Base-by-base conservation (phyloP, 2,888 invertebrate genomes). In the Agrotis clavis region DNA sequence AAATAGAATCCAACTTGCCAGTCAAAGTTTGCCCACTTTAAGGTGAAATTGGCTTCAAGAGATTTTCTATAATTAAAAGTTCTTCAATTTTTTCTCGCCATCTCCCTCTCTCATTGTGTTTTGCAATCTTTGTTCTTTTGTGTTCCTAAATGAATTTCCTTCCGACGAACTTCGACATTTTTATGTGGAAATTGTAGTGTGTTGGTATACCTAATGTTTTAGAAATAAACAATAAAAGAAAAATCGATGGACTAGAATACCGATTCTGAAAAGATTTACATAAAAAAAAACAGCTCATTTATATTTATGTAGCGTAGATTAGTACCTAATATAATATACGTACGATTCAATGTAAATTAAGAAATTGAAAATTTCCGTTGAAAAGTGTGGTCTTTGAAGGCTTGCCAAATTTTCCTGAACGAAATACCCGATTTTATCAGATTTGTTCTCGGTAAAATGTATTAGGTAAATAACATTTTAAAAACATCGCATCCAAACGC, bases 41-140 rank as follows among this genome's bases (percentile, higher is more conserved):
- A 86, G 87, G 87, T 89, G 74, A 86, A 81, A 89, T 88, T 86
- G 87, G 82, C 84, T 88, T 78, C 81, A 80, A 87, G 86, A 87
- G 83, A 85, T 89, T 88, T 86, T 85, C 86, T 89, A 87, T 90
- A 90, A 89, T 90, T 90, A 90, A 88, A 90, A 90, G 85, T 88
- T 90, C 80, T 83, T 86, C 57, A 86, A 86, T 85, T 83, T 71
- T 64, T 78, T 82, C 81, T 77, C 75, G 66, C 79, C 77, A 51
- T 84, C 85, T 82, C 81, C 60, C 68, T 83, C 83, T 66, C 57
- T 60, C 77, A 78, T 81, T 85, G 83, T 79, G 54, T 66, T 72
- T 67, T 74, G 56, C 50, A n/a, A 75, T 72, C 83, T 82, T 86
- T 84, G 63, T 79, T 76, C 74, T 79, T 79, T 82, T 85, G 76